Percentiles rank a stretch among this genome's conserved stretches.
phyloP scores from a whole-genome alignment of 1,140 invertebrate genomes.

The Drosophila navojoa region DNA sequence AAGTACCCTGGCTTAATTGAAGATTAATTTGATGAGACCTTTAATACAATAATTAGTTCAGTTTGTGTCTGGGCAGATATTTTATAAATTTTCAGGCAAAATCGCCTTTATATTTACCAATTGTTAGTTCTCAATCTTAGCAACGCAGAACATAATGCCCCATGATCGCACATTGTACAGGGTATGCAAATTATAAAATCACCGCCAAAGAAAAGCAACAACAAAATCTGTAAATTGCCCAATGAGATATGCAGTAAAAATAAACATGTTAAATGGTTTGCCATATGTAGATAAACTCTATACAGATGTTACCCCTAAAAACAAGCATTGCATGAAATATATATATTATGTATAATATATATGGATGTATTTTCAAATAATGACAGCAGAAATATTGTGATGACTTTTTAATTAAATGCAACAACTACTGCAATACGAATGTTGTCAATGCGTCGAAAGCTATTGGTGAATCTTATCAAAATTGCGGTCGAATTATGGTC shows the following conservation, averaged over 20 bases:
- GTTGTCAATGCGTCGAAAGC: conserved; percentile 26
- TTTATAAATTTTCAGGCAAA: too few relatives aligned
- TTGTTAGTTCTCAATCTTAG: too few relatives aligned
- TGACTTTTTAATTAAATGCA: conserved; percentile 79
- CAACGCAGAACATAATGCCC: neutral
- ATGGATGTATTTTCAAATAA: conserved; percentile 30
- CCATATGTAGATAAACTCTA: neutral
- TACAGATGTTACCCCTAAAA: neutral
- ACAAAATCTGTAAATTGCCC: conserved; percentile 58
- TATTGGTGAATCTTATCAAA: conserved; percentile 31
- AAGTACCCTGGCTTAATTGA: neutral
- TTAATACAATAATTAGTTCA: too few relatives aligned
- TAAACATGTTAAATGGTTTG: conserved; percentile 33
- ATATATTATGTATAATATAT: neutral
- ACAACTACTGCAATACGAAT: conserved; percentile 28
- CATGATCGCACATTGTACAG: neutral
- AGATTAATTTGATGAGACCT: too few relatives aligned
- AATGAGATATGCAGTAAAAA: conserved; percentile 11
- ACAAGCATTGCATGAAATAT: neutral
- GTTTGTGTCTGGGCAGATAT: too few relatives aligned
- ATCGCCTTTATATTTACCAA: too few relatives aligned
- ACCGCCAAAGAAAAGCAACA: conserved; percentile 15
- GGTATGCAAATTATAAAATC: conserved; percentile 13
- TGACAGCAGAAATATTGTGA: conserved; percentile 63
- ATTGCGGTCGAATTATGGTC: conserved; percentile 19